Evolutionary conservation across 2,113 vertebrate species (phyloP).

Genomic region (Hippocampus barbouri): DNA sequence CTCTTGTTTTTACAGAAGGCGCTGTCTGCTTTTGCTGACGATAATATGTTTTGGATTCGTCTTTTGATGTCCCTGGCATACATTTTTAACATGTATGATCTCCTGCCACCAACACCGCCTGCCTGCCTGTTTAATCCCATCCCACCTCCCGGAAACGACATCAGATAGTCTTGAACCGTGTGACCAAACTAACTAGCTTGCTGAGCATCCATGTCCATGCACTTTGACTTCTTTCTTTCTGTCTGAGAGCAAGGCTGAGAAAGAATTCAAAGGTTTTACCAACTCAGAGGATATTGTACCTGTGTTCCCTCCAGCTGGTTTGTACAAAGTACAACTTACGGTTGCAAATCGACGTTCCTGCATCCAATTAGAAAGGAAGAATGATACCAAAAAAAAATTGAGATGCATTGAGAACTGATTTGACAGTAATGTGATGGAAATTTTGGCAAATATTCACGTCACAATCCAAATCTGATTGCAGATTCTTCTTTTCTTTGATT

Average conservation of each 20-base stretch:
- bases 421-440: slow-evolving; percentile 16
- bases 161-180: slow-evolving; percentile 30
- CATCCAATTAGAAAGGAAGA: slow-evolving; percentile 35
- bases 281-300: slow-evolving; percentile 32
- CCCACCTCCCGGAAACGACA: slow-evolving; percentile 47
- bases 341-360: slow-evolving; percentile 33
- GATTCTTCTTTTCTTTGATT: slow-evolving; percentile 44
- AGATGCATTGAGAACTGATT: slow-evolving; percentile 10
- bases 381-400: background rate
- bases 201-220: slow-evolving; percentile 46
- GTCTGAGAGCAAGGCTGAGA: slow-evolving; percentile 48
- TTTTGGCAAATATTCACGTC: slow-evolving; percentile 13
- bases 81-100: slow-evolving; percentile 22
- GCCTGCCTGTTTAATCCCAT: slow-evolving; percentile 42
- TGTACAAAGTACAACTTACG: slow-evolving; percentile 11
- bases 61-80: slow-evolving; percentile 7
- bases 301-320: slow-evolving; percentile 57
- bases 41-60: slow-evolving; percentile 12
- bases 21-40: slow-evolving; percentile 21
- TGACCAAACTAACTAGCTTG: slow-evolving; percentile 38
- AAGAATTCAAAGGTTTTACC: slow-evolving; percentile 72
- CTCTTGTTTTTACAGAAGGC: slow-evolving; percentile 44
- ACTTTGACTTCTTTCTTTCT: slow-evolving; percentile 65
- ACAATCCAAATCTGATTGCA: slow-evolving; percentile 33
- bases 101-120: slow-evolving; percentile 22